Conservation (phyloP, 23 tunicate species). For the Oikopleura albicans region DNA sequence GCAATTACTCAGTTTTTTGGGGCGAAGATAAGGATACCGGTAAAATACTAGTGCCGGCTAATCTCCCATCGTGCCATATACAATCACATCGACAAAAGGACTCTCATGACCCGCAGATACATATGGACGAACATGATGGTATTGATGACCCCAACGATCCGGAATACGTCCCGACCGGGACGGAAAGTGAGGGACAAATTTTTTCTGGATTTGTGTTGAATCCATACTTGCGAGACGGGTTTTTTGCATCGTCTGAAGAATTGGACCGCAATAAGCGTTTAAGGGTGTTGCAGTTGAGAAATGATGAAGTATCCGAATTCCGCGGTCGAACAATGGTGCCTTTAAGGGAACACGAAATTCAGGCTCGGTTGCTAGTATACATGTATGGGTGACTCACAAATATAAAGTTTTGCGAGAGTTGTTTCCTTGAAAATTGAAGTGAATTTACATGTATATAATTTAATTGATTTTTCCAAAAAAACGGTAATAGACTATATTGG, state of each 20-base stretch:
- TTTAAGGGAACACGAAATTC: background rate
- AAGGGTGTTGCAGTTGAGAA: background rate
- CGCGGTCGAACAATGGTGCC: background rate
- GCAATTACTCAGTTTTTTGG: background rate
- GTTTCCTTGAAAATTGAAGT: background rate
- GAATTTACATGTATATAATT: background rate
- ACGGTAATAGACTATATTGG: too few species aligned
- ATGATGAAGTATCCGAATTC: constrained; percentile 3
- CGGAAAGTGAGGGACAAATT: background rate
- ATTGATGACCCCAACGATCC: constrained; percentile 16
- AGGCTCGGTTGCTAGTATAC: too few species aligned
- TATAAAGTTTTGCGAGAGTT: background rate
- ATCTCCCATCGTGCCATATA: background rate
- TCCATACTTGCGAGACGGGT: background rate
- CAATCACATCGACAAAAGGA: background rate
- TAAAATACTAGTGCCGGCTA: background rate
- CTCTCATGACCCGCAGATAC: background rate
- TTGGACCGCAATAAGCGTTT: background rate
- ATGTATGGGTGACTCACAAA: too few species aligned
- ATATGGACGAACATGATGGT: background rate
- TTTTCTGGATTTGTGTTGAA: constrained; percentile 2
- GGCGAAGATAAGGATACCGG: background rate
- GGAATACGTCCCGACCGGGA: background rate
- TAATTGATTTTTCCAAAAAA: too few species aligned
- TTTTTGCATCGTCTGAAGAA: background rate